Base-by-base conservation (phyloP, 2,888 invertebrate genomes). In the Megastigmus dorsalis region DNA sequence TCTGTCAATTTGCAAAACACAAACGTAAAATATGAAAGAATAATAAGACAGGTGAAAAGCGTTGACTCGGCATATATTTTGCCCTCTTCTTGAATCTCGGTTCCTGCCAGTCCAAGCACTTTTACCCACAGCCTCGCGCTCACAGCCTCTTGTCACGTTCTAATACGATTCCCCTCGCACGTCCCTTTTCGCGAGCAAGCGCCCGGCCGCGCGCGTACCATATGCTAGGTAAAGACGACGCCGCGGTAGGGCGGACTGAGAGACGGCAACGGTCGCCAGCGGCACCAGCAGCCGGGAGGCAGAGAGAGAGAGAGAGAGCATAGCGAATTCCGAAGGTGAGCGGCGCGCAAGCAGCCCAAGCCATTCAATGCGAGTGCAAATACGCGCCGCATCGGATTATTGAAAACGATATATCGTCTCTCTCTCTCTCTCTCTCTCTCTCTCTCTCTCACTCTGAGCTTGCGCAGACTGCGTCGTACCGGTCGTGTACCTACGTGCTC, bases 321-420 rank as follows among this genome's bases (percentile, higher is more conserved):
- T n/a, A n/a, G n/a, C n/a, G n/a, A n/a, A n/a, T n/a, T n/a, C n/a
- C n/a, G 9, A 55, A 41, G 26, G 5, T 13, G 20, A 9, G 36
- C 52, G 15, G 5, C 54, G 45, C 23, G 26, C 3, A 18, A 15
- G 33, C 0, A n/a, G 30, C 57, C 2, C 50, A 26, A 4, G 38
- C 33, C 43, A 62, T 52, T 41, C 43, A 28, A 18, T 15, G 43
- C 50, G 52, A 33, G 52, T 52, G 59, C 63, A 63, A 63, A 72
- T 52, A 63, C 59, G 36, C 28, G 28, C 41, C 15, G 48, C 57
- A 20, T 45, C 43, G 15, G 75, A 75, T 75, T 75, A 75, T 75
- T 75, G 75, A 75, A 74, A 68, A 50, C 63, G 66, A 70, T 75
- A 70, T 70, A 65, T 63, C 41, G 66, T 3, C 3, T 15, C 38